Evolutionary conservation across 2,113 vertebrate genomes (phyloP), one percentile per base, ranked within the genome.

Genomic region (Neomonachus schauinslandi): DNA sequence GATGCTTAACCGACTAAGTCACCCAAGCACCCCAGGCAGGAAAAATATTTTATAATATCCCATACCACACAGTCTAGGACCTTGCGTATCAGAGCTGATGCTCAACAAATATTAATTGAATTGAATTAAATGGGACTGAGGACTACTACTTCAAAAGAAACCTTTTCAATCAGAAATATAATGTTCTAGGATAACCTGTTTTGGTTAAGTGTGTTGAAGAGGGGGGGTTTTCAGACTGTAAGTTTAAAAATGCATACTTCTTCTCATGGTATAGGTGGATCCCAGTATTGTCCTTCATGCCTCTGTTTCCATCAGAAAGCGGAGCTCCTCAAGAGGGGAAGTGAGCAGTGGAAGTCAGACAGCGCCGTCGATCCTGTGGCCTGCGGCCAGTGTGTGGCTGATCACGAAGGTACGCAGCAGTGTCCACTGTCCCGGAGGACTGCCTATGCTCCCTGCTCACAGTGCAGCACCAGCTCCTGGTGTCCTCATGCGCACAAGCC

Each of bases 371-470:
- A 74, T 55, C 31, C 74, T 94, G 12, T 97, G 96, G 95, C 90
- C 98, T 86, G 91, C 92, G 89, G 96, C 96, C 94, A 96, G 97
- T 1, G 28, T 97, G 46, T 98, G 98, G 97, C 85, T 98, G 22
- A 93, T 98, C 89, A 97, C 97, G 24, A 99, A 98, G 97, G 97
- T 98, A 96, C 36, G 26, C 49, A 28, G n/a, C 5, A 95, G 12
- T 1, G 24, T 80, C 90, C 82, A 16, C 7, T 71, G 14, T 79
- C 31, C 4, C 59, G 16, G 21, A 89, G 36, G 63, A 42, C 55
- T 79, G 61, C 5, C 16, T 1, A 4, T 42, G 76, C 15, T 88
- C 0, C 0, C 72, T 28, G 31, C 67, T 77, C 21, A 0, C 28
- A 11, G 1, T 36, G 42, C 19, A 42, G 42, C 63, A 24, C 76